Evolutionary conservation across 2,113 vertebrate species (phyloP).

Genomic region (Lycocorax pyrrhopterus): DNA sequence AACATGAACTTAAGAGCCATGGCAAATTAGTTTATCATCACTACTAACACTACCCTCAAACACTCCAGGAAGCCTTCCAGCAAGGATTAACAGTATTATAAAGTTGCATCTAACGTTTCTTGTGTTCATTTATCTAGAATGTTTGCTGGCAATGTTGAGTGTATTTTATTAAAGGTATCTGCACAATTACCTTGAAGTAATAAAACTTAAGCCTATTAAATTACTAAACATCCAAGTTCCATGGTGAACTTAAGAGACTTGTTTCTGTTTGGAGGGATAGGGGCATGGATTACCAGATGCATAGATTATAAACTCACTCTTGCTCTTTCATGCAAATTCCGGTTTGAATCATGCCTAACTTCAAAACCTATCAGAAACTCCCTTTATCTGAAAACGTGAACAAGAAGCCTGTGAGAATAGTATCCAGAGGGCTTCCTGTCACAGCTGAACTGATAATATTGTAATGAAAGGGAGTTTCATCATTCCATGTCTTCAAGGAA

Average conservation of each 20-base stretch:
- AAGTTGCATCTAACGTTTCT: constrained; percentile 70
- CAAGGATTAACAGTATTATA: constrained; percentile 74
- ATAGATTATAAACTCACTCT: constrained; percentile 29
- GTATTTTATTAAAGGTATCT: constrained; percentile 62
- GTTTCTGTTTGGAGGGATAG: constrained; percentile 27
- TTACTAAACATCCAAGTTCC: constrained; percentile 42
- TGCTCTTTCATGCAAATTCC: constrained; percentile 46
- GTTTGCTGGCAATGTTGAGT: constrained; percentile 43
- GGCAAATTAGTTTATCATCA: constrained; percentile 71
- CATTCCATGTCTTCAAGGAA: background rate
- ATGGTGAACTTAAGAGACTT: constrained; percentile 32
- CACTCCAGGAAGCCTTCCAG: constrained; percentile 71
- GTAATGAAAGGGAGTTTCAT: background rate
- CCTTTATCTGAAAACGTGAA: constrained; percentile 26
- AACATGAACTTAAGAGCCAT: constrained; percentile 65
- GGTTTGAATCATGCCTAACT: constrained; percentile 10
- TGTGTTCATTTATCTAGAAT: constrained; percentile 65
- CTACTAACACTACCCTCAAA: constrained; percentile 61
- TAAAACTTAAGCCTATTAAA: constrained; percentile 59
- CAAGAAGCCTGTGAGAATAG: background rate
- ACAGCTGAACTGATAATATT: background rate
- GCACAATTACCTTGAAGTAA: constrained; percentile 64
- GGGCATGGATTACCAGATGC: constrained; percentile 16
- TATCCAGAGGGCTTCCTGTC: constrained; percentile 16
- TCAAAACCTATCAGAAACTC: constrained; percentile 4